Evolutionary conservation across 92 coral and sea anemone genomes (phyloP).

Genomic region (Phenganax subtilis): DNA sequence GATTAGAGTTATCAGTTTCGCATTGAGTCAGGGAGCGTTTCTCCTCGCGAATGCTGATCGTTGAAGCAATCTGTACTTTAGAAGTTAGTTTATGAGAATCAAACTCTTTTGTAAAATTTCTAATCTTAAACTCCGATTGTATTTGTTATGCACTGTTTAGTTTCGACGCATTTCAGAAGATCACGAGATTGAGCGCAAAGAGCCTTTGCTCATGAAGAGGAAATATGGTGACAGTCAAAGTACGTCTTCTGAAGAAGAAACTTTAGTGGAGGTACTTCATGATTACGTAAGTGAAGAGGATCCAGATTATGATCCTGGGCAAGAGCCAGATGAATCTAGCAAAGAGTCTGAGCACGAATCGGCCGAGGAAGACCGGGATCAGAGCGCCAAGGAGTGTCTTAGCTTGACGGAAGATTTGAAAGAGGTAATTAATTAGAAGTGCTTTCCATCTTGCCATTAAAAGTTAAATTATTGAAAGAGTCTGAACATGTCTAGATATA

Average conservation of each 20-base stretch:
- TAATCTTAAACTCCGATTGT: too few species aligned
- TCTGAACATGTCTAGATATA: too few species aligned
- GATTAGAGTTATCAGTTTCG: too few species aligned
- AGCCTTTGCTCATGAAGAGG: constrained; percentile 52
- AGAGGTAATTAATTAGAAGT: not conserved
- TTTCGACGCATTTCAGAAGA: not conserved
- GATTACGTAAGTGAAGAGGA: constrained; percentile 81
- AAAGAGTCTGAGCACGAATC: constrained; percentile 40
- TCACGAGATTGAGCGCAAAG: constrained; percentile 9
- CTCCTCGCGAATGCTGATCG: too few species aligned
- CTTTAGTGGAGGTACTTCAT: constrained; percentile 51
- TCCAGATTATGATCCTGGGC: constrained; percentile 70
- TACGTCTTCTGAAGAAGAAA: constrained; percentile 44
- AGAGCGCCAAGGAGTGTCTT: constrained; percentile 7
- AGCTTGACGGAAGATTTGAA: constrained; percentile 21
- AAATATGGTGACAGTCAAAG: constrained; percentile 58
- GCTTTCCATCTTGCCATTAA: too few species aligned
- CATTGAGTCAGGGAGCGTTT: too few species aligned
- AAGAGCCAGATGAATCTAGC: constrained; percentile 42
- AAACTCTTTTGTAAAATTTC: too few species aligned
- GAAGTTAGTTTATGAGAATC: too few species aligned
- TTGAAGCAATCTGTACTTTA: too few species aligned
- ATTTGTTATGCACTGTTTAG: not conserved
- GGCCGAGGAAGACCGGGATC: not conserved
- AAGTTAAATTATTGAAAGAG: too few species aligned